Percentiles rank a stretch among this genome's conserved stretches.
These are phyloP conservation scores for Mobula hypostoma DNA, from an alignment of 2,113 vertebrate species.

Conservation along the genomic window DNA sequence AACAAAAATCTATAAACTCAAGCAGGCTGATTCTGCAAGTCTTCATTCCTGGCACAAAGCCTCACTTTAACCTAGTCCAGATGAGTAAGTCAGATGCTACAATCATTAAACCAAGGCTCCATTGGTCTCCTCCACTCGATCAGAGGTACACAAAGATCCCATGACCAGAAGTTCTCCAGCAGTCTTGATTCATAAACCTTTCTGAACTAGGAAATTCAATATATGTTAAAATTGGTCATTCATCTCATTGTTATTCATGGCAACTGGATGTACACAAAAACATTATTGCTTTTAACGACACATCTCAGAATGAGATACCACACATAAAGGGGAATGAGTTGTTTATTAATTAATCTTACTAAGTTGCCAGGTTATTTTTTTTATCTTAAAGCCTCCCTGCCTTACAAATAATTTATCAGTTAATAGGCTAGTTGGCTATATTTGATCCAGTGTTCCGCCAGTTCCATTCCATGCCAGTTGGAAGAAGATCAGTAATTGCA, in stretches of 20 bases:
- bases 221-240: not conserved
- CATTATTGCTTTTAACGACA: not conserved
- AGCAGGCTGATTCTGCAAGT: not conserved
- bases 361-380: not conserved
- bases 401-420: not conserved
- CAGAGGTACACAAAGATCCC: conserved; percentile 10
- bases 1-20: not conserved
- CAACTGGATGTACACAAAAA: not conserved
- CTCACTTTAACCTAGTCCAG: not conserved
- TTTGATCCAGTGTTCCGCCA: not conserved
- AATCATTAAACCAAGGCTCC: not conserved
- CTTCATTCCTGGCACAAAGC: conserved; percentile 6
- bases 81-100: conserved; percentile 20
- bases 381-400: not conserved
- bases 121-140: not conserved
- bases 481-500: not conserved
- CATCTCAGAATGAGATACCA: not conserved
- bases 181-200: not conserved
- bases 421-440: not conserved
- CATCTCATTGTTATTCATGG: not conserved
- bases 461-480: not conserved
- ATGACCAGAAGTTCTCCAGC: not conserved
- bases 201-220: not conserved
- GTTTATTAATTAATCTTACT: not conserved
- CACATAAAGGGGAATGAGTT: not conserved